Conservation (phyloP, 2,113 vertebrate species). For the Columba livia region DNA sequence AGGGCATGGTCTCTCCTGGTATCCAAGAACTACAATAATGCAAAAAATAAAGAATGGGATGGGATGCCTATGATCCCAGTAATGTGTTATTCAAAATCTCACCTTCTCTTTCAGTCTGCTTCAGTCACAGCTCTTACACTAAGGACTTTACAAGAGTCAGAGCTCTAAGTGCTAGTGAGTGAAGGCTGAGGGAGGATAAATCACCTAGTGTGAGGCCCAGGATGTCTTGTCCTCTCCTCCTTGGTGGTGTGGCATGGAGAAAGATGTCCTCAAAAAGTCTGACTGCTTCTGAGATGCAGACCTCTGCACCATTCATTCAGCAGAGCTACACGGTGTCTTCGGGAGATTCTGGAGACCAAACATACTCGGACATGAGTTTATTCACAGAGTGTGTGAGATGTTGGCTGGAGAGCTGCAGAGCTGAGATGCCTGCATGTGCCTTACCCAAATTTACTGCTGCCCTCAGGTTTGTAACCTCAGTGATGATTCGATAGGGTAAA, state of each 20-base stretch:
- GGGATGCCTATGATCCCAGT: neutral
- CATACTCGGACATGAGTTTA: neutral
- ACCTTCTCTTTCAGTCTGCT: neutral
- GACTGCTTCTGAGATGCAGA: neutral
- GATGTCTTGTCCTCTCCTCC: neutral
- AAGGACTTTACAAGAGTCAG: neutral
- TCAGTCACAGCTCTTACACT: neutral
- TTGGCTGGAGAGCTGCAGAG: neutral
- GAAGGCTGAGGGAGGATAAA: neutral
- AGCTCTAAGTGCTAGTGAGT: rapidly evolving
- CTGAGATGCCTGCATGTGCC: neutral
- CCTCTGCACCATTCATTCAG: rapidly evolving
- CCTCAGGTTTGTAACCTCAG: neutral
- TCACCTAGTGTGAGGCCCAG: neutral
- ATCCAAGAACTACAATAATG: neutral
- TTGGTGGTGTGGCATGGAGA: neutral
- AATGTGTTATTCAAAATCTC: neutral
- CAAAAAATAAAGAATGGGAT: neutral
- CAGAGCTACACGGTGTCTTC: neutral
- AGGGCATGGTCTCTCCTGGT: neutral
- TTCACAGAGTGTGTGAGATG: neutral
- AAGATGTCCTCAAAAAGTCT: neutral
- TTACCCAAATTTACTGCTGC: neutral
- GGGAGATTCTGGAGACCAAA: neutral
- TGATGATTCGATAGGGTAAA: neutral